These are phyloP conservation scores for Oscheius sp. DNA, from an alignment of 2,888 invertebrate species.

Conservation along the genomic window DNA sequence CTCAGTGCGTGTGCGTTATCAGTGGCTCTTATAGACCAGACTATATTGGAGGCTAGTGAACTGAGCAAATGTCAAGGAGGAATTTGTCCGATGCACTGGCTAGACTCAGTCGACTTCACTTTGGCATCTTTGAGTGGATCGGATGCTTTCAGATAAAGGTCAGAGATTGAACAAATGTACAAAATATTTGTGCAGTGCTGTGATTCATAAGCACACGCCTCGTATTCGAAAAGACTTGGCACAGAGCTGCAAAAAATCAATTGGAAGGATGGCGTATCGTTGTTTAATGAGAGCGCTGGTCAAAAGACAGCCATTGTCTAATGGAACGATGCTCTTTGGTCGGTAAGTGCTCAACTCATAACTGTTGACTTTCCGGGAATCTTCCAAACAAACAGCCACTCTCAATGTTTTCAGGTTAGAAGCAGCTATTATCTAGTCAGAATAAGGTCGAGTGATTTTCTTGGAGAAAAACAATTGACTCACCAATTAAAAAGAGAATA, in stretches of 20 bases:
- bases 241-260: too few species aligned
- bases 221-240: too few species aligned
- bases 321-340: neutral
- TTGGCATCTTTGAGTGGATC: too few species aligned
- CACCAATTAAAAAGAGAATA: neutral
- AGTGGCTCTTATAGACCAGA: neutral
- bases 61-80: neutral
- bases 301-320: neutral
- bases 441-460: neutral
- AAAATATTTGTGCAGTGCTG: too few species aligned
- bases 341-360: neutral
- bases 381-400: neutral
- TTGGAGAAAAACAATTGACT: too few species aligned
- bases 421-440: neutral
- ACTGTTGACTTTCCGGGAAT: neutral
- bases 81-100: neutral
- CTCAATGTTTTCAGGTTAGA: neutral
- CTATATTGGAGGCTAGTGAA: conserved; percentile 16
- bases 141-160: too few species aligned
- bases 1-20: neutral
- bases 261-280: too few species aligned
- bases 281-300: too few species aligned
- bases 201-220: too few species aligned
- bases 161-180: too few species aligned
- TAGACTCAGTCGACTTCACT: neutral